Evolutionary conservation across 2,113 vertebrate species (phyloP).

Genomic region (Brachirus orientalis): DNA sequence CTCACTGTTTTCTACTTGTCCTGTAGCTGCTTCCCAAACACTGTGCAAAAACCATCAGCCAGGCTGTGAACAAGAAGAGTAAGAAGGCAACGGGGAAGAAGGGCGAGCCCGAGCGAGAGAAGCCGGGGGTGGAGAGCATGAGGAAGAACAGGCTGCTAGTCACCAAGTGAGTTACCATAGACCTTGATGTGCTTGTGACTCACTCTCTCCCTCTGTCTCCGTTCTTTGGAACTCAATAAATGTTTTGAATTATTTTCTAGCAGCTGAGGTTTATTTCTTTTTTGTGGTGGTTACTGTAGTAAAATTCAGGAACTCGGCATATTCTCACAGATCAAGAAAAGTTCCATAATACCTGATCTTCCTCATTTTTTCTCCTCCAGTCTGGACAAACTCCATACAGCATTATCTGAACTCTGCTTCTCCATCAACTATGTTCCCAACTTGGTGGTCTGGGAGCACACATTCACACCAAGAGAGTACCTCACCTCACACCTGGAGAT

Average conservation of each 20-base stretch:
- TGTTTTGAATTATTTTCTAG: too few relatives aligned
- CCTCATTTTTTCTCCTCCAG: conserved; percentile 68
- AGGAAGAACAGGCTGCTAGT: conserved; percentile 98
- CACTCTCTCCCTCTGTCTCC: not conserved
- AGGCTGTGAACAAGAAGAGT: conserved; percentile 98
- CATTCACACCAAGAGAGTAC: conserved; percentile 97
- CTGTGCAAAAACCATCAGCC: conserved; percentile 99
- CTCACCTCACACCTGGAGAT: conserved; percentile 99
- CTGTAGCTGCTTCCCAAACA: conserved; percentile 95
- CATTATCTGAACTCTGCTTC: conserved; percentile 98
- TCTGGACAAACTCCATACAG: conserved; percentile 99
- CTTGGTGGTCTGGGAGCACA: conserved; percentile 98
- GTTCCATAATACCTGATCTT: not conserved
- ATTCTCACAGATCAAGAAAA: not conserved
- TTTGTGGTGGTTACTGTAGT: too few relatives aligned
- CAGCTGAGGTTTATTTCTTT: too few relatives aligned
- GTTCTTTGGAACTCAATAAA: not conserved
- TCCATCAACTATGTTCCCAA: conserved; percentile 99
- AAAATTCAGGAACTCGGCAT: too few relatives aligned
- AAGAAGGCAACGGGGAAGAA: conserved; percentile 99
- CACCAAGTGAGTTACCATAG: conserved; percentile 89
- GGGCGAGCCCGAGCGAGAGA: conserved; percentile 97
- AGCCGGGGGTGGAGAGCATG: conserved; percentile 99
- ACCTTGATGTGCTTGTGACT: not conserved
- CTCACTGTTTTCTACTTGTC: not conserved